phyloP scores from a whole-genome alignment of 2,113 vertebrate species.

The Gorsachius goisagi region DNA sequence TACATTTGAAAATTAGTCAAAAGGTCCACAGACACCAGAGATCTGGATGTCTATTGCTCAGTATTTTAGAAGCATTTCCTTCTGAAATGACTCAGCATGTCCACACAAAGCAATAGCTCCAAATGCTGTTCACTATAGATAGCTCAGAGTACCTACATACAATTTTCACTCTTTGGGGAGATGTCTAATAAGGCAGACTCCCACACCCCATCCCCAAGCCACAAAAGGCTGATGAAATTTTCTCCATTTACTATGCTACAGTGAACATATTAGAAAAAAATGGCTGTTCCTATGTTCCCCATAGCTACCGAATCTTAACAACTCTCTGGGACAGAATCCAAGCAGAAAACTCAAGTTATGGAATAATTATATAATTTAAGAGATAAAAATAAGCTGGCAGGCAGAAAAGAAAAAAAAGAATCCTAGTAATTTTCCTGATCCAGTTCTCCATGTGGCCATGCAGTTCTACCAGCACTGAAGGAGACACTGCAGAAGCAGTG shows the following conservation, averaged over 20 bases:
- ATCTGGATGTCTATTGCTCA: neutral
- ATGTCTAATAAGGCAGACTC: conserved; percentile 40
- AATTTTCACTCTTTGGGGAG: conserved; percentile 30
- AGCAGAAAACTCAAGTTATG: conserved; percentile 49
- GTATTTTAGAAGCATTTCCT: neutral
- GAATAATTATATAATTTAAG: conserved; percentile 55
- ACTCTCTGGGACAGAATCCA: conserved; percentile 40
- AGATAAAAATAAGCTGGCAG: conserved; percentile 36
- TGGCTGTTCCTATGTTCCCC: neutral
- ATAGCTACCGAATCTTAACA: conserved; percentile 34
- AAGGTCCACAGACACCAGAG: neutral
- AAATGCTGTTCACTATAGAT: conserved; percentile 13
- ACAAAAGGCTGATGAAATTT: conserved; percentile 31
- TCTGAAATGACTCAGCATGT: conserved; percentile 63
- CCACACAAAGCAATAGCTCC: conserved; percentile 25
- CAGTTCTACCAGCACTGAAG: neutral
- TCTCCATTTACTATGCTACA: conserved; percentile 20
- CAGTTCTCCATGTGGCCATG: neutral
- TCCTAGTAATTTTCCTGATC: neutral
- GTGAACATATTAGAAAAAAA: neutral
- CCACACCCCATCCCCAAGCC: conserved; percentile 24
- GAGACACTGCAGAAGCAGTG: neutral
- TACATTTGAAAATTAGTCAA: neutral
- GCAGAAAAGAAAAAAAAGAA: neutral
- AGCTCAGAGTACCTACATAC: conserved; percentile 17